A percentile compares a stretch with the other conserved stretches of the same genome.
phyloP scores from a whole-genome alignment of 2,797 vertebrate species.

The Benthosema pterotum region DNA sequence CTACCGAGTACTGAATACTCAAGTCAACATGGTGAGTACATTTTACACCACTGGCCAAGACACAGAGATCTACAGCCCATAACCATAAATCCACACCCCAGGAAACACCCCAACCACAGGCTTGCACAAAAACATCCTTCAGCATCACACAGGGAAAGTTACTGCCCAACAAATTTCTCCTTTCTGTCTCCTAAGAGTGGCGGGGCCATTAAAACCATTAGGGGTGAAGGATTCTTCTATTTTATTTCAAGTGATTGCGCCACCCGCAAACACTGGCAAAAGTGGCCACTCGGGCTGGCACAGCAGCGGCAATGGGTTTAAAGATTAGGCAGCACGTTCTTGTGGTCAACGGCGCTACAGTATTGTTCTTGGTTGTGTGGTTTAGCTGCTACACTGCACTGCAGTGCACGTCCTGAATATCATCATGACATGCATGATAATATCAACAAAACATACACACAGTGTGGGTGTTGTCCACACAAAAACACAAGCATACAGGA shows the following conservation, averaged over 20 bases:
- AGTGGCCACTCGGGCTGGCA: slow-evolving; percentile 65
- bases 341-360: slow-evolving; percentile 7
- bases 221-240: slow-evolving; percentile 51
- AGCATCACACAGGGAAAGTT: slow-evolving; percentile 71
- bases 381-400: slow-evolving; percentile 3
- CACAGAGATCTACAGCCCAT: slow-evolving; percentile 50
- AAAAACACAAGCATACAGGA: not conserved
- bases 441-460: too few species aligned
- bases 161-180: slow-evolving; percentile 75
- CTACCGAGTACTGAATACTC: too few species aligned
- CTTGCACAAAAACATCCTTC: slow-evolving; percentile 75
- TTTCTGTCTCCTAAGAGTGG: slow-evolving; percentile 65
- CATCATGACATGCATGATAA: too few species aligned
- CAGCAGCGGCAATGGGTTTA: slow-evolving; percentile 37
- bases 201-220: slow-evolving; percentile 71
- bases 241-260: slow-evolving; percentile 55
- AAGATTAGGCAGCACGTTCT: slow-evolving; percentile 21
- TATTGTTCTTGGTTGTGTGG: slow-evolving; percentile 6
- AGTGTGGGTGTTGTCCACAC: too few species aligned
- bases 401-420: slow-evolving; percentile 10
- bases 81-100: slow-evolving; percentile 79
- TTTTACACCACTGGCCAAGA: slow-evolving; percentile 46
- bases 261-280: slow-evolving; percentile 56
- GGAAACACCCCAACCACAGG: slow-evolving; percentile 72
- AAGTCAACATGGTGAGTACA: too few species aligned